phyloP scores from a whole-genome alignment of 2,113 vertebrate species.

The Albula glossodonta region DNA sequence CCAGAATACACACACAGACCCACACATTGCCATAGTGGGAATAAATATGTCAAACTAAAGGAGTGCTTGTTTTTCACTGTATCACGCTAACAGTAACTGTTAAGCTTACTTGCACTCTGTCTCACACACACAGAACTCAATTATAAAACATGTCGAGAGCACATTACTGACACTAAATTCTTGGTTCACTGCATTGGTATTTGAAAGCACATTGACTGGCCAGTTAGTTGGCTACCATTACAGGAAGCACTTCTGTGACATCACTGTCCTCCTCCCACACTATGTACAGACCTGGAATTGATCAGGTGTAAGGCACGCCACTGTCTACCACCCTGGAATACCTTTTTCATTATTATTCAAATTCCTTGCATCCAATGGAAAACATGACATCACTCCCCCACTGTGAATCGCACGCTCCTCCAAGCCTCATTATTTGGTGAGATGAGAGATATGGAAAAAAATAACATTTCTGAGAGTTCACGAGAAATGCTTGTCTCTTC shows the following conservation, averaged over 20 bases:
- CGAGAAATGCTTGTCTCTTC: slow-evolving; percentile 21
- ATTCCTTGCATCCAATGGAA: slow-evolving; percentile 28
- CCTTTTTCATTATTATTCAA: slow-evolving; percentile 30
- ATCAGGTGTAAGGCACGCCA: slow-evolving; percentile 4
- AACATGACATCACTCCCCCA: slow-evolving; percentile 26
- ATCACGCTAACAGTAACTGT: not conserved
- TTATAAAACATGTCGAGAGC: slow-evolving; percentile 13
- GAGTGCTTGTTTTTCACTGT: not conserved
- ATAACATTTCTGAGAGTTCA: slow-evolving; percentile 16
- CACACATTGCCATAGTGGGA: not conserved
- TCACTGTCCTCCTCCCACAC: not conserved
- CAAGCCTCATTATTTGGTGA: slow-evolving; percentile 29
- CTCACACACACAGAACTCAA: not conserved
- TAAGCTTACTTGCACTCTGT: not conserved
- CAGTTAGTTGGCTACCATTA: not conserved
- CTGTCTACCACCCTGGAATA: not conserved
- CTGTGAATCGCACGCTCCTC: slow-evolving; percentile 29
- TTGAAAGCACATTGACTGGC: not conserved
- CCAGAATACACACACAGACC: not conserved
- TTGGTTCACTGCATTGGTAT: not conserved
- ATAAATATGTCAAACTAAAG: not conserved
- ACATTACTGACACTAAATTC: not conserved
- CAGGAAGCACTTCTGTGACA: not conserved
- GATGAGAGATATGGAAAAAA: slow-evolving; percentile 51
- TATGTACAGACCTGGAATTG: not conserved